Evolutionary conservation across 2,888 invertebrate species (phyloP).

Genomic region (Oligia latruncula): DNA sequence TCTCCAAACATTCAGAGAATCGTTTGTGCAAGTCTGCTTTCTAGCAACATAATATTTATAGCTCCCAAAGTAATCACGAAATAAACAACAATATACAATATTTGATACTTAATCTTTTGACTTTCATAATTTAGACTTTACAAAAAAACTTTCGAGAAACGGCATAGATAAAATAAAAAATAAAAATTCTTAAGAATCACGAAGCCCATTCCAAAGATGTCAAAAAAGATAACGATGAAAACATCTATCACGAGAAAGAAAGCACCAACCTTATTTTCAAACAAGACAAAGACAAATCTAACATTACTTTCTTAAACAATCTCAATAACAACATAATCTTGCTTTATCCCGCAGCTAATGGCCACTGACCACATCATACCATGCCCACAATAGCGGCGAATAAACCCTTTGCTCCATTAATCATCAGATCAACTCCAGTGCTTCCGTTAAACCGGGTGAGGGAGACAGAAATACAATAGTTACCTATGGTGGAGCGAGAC

Average conservation of each 20-base stretch:
- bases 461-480: constrained; percentile 64
- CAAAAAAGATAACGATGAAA: constrained; percentile 10
- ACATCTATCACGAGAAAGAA: constrained; percentile 29
- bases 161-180: background rate
- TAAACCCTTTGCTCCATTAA: constrained; percentile 80
- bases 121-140: background rate
- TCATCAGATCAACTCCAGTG: constrained; percentile 83
- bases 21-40: background rate
- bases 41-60: background rate
- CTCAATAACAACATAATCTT: constrained; percentile 61
- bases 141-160: background rate
- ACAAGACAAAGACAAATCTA: constrained; percentile 54
- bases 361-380: constrained; percentile 58
- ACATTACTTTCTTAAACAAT: constrained; percentile 55
- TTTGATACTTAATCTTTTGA: background rate
- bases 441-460: constrained; percentile 82
- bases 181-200: background rate
- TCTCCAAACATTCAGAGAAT: background rate
- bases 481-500: constrained; percentile 66
- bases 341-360: constrained; percentile 54
- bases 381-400: constrained; percentile 62
- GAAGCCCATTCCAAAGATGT: constrained; percentile 15
- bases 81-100: background rate
- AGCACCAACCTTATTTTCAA: constrained; percentile 37
- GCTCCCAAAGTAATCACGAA: background rate